phyloP scores from a whole-genome alignment of 2,888 invertebrate species.

The Exephanes ischioxanthus region DNA sequence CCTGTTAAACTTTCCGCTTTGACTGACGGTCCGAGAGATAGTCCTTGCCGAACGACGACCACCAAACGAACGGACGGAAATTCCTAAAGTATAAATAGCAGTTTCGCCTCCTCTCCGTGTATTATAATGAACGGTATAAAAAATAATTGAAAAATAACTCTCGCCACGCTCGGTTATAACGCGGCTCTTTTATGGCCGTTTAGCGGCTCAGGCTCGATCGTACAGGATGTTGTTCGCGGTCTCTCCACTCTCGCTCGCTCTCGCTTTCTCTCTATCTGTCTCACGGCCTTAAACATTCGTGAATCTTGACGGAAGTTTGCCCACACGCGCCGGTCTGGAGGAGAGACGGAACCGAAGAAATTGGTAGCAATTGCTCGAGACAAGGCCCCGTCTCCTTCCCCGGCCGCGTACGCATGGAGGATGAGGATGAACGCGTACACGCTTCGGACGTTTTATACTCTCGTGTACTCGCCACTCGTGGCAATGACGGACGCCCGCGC shows the following conservation, averaged over 20 bases:
- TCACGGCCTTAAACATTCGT: constrained; percentile 52
- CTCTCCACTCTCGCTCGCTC: constrained; percentile 1
- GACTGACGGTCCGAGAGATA: background rate
- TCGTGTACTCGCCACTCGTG: constrained; percentile 34
- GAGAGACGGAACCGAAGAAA: constrained; percentile 50
- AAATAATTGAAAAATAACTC: constrained; percentile 14
- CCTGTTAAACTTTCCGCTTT: constrained; percentile 12
- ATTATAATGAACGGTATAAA: background rate
- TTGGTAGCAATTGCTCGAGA: constrained; percentile 73
- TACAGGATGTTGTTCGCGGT: constrained; percentile 50
- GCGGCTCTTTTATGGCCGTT: constrained; percentile 39
- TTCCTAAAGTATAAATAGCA: constrained; percentile 12
- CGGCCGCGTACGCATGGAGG: constrained; percentile 45
- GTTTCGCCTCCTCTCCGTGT: constrained; percentile 4
- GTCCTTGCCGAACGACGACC: background rate
- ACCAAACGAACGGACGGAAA: background rate
- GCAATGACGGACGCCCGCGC: constrained; percentile 64
- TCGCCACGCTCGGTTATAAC: constrained; percentile 28
- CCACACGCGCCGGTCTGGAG: constrained; percentile 70
- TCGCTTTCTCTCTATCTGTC: background rate
- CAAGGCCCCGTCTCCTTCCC: constrained; percentile 63
- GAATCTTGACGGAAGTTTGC: constrained; percentile 75
- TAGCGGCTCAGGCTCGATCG: constrained; percentile 21
- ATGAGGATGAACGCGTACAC: constrained; percentile 11
- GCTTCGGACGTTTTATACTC: background rate